phyloP scores from a whole-genome alignment of 1,140 invertebrate genomes.

The Pinna nobilis region DNA sequence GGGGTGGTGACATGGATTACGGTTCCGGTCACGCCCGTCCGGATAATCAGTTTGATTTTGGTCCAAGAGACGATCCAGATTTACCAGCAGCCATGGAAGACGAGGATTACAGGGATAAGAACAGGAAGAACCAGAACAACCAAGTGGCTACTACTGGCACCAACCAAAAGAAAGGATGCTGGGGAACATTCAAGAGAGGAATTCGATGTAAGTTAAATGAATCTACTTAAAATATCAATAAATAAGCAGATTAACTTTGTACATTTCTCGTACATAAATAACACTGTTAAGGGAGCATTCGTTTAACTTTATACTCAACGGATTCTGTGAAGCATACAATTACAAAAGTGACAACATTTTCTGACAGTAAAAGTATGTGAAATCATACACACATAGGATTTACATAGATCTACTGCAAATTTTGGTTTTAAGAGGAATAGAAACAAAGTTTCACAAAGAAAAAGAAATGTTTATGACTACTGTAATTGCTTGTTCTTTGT shows the following conservation, averaged over 20 bases:
- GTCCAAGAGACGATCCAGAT: slow-evolving; percentile 57
- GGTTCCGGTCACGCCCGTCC: slow-evolving; percentile 49
- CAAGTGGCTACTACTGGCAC: slow-evolving; percentile 24
- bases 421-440: no score
- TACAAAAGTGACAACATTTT: no score
- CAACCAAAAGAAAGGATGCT: slow-evolving; percentile 40
- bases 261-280: not conserved
- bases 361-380: no score
- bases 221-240: no score
- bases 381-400: no score
- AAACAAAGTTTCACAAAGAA: no score
- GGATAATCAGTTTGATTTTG: slow-evolving; percentile 56
- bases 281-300: no score
- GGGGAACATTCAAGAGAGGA: slow-evolving; percentile 54
- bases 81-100: slow-evolving; percentile 54
- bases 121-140: slow-evolving; percentile 31
- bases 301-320: no score
- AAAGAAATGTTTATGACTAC: no score
- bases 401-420: no score
- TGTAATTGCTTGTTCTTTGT: no score
- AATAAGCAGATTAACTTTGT: not conserved
- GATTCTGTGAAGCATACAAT: no score
- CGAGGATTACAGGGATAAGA: slow-evolving; percentile 48
- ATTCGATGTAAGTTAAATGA: slow-evolving; percentile 66
- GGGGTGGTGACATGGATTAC: slow-evolving; percentile 53